Percentiles rank a stretch among this genome's conserved stretches.
Conservation (phyloP, 2,888 invertebrate genomes). For the Magallana nippona region DNA sequence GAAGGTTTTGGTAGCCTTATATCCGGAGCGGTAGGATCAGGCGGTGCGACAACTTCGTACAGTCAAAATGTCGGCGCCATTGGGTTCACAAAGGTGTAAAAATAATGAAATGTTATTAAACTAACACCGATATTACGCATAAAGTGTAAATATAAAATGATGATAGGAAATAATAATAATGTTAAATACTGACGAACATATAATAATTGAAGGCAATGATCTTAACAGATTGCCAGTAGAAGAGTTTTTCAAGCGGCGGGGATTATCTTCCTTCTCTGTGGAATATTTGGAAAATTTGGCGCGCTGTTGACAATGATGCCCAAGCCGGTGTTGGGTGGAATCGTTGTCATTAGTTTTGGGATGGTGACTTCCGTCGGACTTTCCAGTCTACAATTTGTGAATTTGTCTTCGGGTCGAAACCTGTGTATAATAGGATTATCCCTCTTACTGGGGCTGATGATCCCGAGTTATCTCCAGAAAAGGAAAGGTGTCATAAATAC, state of each 20-base stretch:
- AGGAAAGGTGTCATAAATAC: constrained; percentile 68
- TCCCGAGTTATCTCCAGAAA: constrained; percentile 70
- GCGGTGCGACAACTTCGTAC: constrained; percentile 93
- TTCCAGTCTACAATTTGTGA: constrained; percentile 81
- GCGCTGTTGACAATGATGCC: constrained; percentile 81
- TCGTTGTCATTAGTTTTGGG: constrained; percentile 77
- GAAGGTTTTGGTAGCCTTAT: constrained; percentile 91
- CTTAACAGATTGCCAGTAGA: constrained; percentile 79
- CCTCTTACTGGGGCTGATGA: constrained; percentile 89
- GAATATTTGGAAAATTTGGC: constrained; percentile 81
- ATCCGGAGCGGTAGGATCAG: constrained; percentile 91
- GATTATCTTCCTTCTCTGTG: constrained; percentile 79
- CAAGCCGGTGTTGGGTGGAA: constrained; percentile 81
- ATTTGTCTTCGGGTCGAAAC: constrained; percentile 91
- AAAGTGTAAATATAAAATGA: too few relatives aligned
- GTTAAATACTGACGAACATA: too few relatives aligned
- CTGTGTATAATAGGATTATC: constrained; percentile 92
- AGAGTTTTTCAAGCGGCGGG: constrained; percentile 80
- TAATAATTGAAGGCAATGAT: not conserved
- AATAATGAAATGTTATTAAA: not conserved
- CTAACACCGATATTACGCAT: not conserved
- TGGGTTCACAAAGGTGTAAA: constrained; percentile 88
- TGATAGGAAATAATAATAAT: too few relatives aligned
- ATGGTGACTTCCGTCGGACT: constrained; percentile 76
- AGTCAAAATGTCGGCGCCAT: constrained; percentile 95